Base-by-base conservation (phyloP, 2,888 invertebrate species). In the Spisula solida region DNA sequence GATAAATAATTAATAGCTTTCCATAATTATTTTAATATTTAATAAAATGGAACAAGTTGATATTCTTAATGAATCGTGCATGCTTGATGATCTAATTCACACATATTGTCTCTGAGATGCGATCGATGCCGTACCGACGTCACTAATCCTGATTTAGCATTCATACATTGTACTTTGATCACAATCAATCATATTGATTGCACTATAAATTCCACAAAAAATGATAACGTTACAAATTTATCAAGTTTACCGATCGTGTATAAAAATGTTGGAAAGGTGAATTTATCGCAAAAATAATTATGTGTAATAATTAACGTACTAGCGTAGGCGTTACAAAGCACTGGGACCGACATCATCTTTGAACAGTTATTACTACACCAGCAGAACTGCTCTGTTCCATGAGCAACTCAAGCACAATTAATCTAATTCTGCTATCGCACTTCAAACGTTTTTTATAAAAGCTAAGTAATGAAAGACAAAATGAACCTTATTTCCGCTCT, bases 401-500 rank as follows among this genome's bases (percentile, higher is more conserved):
- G 31, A 12, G 25, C 80, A 80, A 51, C 25, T 47, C 80, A 48
- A 14, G 80, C 34, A 47, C 80, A 48, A 80, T 80, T 80, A 80
- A 80, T 80, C 48, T 51, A 48, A 80, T 80, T 80, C 20, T 47
- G 29, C 48, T 48, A 51, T 80, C 80, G 25, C 47, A 80, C 80
- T 34, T 80, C 80, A 80, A 80, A 80, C 48, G 48, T 8, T 25
- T 80, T 29, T 47, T n/a, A 80, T 47, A 48, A 51, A 80, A 80
- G 47, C 25, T 51, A 25, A 47, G n/a, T 80, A 80, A 80, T 80
- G 18, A 47, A 80, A 80, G 18, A 47, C n/a, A 80, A 47, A 80
- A 80, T 51, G 80, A 80, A 47, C 25, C 80, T 80, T 80, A 51
- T 48, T 34, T 80, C 80, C 75, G 75, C 18, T 75, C 34, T 16